A percentile compares a stretch with the other conserved stretches of the same genome.
phyloP scores from a whole-genome alignment of 1,140 invertebrate genomes.

The Frieseomelitta varia region DNA sequence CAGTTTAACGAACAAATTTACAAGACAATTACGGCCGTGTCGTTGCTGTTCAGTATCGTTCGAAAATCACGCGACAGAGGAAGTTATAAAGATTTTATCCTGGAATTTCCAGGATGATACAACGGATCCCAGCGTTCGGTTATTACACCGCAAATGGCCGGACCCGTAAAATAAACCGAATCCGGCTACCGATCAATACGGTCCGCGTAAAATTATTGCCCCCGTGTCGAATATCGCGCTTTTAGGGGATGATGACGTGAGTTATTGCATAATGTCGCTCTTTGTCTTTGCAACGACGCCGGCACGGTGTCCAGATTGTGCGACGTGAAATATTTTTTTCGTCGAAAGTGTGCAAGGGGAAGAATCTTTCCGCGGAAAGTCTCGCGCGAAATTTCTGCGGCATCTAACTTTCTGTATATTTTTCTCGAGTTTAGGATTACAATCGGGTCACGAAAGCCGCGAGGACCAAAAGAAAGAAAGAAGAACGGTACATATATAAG shows the following conservation, averaged over 20 bases:
- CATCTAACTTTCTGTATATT: not conserved
- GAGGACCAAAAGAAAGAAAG: not conserved
- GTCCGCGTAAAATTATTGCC: constrained; percentile 30
- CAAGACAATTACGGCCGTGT: not conserved
- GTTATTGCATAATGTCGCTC: not conserved
- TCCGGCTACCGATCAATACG: constrained; percentile 24
- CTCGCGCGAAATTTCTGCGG: not conserved
- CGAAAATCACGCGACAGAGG: not conserved
- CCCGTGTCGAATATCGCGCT: not conserved
- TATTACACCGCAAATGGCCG: not conserved
- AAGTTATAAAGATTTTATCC: not conserved
- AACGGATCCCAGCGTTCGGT: not conserved
- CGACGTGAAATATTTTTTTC: not conserved
- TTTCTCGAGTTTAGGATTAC: not conserved
- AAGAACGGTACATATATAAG: not conserved
- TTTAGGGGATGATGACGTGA: not conserved
- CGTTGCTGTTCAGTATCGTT: not conserved
- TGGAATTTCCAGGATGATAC: not conserved
- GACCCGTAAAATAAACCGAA: constrained; percentile 17
- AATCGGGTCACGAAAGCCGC: not conserved
- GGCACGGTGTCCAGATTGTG: not conserved
- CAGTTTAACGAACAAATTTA: not conserved
- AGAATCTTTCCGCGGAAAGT: not conserved
- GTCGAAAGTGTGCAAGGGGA: too few relatives aligned
- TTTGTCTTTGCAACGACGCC: not conserved